Evolutionary conservation across 2,797 vertebrate species (phyloP).

Genomic region (Pantherophis alleghaniensis): DNA sequence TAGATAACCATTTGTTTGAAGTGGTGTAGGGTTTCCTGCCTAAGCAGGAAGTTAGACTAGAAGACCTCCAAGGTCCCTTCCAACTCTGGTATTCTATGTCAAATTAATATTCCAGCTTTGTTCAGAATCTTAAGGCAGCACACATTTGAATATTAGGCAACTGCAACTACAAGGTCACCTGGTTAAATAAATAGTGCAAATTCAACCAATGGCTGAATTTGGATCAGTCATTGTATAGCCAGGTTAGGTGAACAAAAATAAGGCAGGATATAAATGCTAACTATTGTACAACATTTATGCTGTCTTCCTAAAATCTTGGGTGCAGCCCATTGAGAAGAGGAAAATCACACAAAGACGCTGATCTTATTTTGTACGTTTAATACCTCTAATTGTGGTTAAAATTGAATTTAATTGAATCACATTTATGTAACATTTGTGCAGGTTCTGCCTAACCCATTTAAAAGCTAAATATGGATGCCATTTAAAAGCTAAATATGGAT

Average conservation of each 20-base stretch:
- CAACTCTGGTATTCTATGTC: no score
- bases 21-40: no score
- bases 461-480: neutral
- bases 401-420: neutral
- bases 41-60: no score
- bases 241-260: neutral
- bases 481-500: neutral
- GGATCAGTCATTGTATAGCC: neutral
- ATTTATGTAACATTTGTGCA: neutral
- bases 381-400: neutral
- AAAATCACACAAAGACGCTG: neutral
- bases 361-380: neutral
- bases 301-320: neutral
- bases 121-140: neutral
- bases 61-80: no score
- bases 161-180: neutral
- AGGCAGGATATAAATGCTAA: neutral
- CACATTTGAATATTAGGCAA: neutral
- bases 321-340: neutral
- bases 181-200: neutral
- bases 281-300: neutral
- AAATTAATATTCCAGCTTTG: neutral
- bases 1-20: no score
- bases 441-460: neutral
- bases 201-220: neutral